Percentiles rank a stretch among this genome's conserved stretches.
Evolutionary conservation across 2,888 invertebrate genomes (phyloP).

Genomic region (Scaptomyza polygonia): DNA sequence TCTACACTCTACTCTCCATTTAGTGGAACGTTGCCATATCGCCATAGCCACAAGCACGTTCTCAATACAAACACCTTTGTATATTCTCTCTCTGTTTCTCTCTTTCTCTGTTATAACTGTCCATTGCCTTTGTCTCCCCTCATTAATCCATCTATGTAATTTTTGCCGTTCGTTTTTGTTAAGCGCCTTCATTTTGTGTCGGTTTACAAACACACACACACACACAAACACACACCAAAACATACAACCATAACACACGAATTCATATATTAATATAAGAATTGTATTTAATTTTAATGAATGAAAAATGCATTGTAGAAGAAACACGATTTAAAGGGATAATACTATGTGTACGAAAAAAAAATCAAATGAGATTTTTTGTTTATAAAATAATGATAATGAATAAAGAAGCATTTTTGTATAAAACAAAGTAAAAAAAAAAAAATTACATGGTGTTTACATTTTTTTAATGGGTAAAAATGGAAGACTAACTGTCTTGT

Average conservation of each 20-base stretch:
- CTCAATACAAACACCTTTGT: slow-evolving; percentile 13
- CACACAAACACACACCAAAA: slow-evolving; percentile 34
- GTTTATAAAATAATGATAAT: slow-evolving; percentile 77
- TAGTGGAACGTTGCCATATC: slow-evolving; percentile 64
- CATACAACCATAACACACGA: slow-evolving; percentile 44
- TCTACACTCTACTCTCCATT: neutral
- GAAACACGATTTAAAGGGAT: slow-evolving; percentile 36
- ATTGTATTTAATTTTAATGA: slow-evolving; percentile 74
- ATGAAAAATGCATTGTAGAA: slow-evolving; percentile 57
- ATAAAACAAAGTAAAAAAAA: slow-evolving; percentile 82
- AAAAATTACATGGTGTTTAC: slow-evolving; percentile 13
- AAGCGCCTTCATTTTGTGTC: slow-evolving; percentile 83
- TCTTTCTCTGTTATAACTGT: slow-evolving; percentile 23
- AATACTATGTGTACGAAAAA: slow-evolving; percentile 52
- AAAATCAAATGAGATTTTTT: slow-evolving; percentile 64
- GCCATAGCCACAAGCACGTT: slow-evolving; percentile 74
- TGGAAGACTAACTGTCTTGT: too few species aligned
- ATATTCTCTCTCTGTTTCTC: neutral
- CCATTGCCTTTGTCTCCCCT: slow-evolving; percentile 16
- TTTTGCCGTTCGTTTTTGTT: slow-evolving; percentile 74
- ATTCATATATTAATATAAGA: slow-evolving; percentile 62
- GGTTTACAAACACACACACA: slow-evolving; percentile 60
- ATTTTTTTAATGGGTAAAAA: too few species aligned
- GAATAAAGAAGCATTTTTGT: slow-evolving; percentile 83
- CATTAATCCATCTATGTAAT: slow-evolving; percentile 34